Base-by-base conservation (phyloP, 2,888 invertebrate genomes). In the Lasioglossum calceatum region DNA sequence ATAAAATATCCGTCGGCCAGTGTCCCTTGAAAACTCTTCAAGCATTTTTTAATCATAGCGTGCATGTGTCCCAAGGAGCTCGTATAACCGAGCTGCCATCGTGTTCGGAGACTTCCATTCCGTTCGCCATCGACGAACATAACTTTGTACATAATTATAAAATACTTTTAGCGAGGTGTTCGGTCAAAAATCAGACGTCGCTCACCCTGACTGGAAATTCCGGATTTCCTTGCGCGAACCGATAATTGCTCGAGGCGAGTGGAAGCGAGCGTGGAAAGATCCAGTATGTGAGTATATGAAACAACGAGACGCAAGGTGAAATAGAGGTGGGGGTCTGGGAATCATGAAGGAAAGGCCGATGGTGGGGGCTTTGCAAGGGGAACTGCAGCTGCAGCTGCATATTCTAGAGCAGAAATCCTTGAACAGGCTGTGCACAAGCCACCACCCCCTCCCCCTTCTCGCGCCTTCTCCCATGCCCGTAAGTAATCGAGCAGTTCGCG, bases 371-470 rank as follows among this genome's bases (percentile, higher is more conserved):
- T 87, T 82, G 78, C 85, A 87, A 86, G 86, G 86, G 84, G 82
- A 79, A 80, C 86, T 87, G 88, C 87, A 79, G 82, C 86, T 85
- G 88, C 87, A 88, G 88, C 89, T 90, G 91, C 88, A 88, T 86
- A 87, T 87, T 84, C 72, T 64, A 77, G 73, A 79, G 87, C 27
- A 84, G 89, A 91, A 89, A 90, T 91, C 91, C 91, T 91, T 91
- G 91, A 91, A 87, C 90, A 84, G 84, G 79, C 87, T 83, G 86
- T 85, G 83, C 88, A 80, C 72, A 42, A 39, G 1, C 16, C 67
- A 74, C 74, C 67, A 74, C 79, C 72, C 79, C 8, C 23, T 23
- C 12, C 39, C 81, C 64, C 64, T 16, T 67, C 80, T 16, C 64
- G 42, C 71, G 67, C 42, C 78, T 73, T 67, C 85, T 58, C 75